Conservation (phyloP, 2,888 invertebrate species). For the Pseudococcus jackbeardsleyi region DNA sequence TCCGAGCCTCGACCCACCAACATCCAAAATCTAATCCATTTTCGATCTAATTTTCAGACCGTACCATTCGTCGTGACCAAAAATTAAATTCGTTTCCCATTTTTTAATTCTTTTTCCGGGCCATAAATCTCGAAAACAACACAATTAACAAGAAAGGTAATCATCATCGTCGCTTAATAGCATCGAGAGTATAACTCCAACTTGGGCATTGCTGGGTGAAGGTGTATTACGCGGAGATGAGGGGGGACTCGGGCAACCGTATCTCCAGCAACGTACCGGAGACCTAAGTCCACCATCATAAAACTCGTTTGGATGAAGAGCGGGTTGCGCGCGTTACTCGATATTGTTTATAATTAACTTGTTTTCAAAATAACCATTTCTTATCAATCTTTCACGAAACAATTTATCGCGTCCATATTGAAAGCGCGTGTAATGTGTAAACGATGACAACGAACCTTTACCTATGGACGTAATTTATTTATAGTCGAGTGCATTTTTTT, state of each 20-base stretch:
- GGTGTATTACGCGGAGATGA: neutral
- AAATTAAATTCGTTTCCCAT: neutral
- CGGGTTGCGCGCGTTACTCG: neutral
- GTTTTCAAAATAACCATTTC: constrained; percentile 17
- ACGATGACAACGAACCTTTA: neutral
- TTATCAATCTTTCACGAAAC: constrained; percentile 9
- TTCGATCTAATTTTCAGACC: neutral
- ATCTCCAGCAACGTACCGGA: neutral
- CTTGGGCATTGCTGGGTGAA: too few relatives aligned
- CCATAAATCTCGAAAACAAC: constrained; percentile 35
- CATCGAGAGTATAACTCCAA: neutral
- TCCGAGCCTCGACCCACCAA: neutral
- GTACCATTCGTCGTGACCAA: neutral
- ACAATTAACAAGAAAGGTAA: constrained; percentile 18
- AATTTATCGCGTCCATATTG: neutral
- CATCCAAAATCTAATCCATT: neutral
- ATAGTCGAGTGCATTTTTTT: too few relatives aligned
- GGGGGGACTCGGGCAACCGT: neutral
- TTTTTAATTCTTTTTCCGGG: neutral
- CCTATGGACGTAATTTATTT: neutral
- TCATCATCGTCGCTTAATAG: constrained; percentile 17
- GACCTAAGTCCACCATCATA: neutral
- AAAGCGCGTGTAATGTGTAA: neutral
- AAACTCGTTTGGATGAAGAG: neutral
- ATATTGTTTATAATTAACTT: neutral